Evolutionary conservation across 1,140 invertebrate genomes (phyloP), one percentile per base, ranked within the genome.

Genomic region (Pseudobourletiella spinata): DNA sequence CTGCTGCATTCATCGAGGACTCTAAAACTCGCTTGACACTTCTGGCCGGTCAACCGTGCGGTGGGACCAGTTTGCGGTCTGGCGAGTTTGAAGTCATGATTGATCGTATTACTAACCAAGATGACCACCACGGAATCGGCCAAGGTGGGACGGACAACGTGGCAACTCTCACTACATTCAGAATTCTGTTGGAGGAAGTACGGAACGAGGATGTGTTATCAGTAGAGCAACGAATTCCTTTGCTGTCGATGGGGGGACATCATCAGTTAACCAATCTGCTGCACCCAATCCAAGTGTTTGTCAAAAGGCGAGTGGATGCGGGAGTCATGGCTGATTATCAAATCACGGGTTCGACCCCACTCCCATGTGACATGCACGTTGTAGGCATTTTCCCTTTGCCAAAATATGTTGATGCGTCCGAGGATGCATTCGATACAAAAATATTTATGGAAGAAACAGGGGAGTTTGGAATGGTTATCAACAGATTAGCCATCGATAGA

Each of bases 101-200:
- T 78, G 95, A 99, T 76, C 80, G 96, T n/a, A 81, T 88, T 67
- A 76, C 98, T 57, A 85, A 84, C 62, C 89, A 93, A 74, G 96
- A 98, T 77, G 96, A 99, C 76, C 90, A 95, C 74, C 79, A 93
- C 60, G 95, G 95, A 3, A 75, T 97, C 29, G 86, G 85, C n/a
- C 92, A 98, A 77, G 91, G 91, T 3, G 85, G 95, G 3, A 75
- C 83, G 18, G 94, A 97, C 75, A 97, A 96, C 76, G 79, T 84
- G 65, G 81, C 84, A n/a, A 91, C 88, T 3, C 76, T 84, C 58
- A 86, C 88, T 72, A 76, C 81, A 18, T 94, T 92, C 73, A 80
- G 81, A 51, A 67, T 94, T 32, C 63, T 92, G 14, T 68, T 92
- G 3, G 90, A 94, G n/a, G 72, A 74, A 39, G 32, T n/a, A 8